Evolutionary conservation across 1,140 invertebrate species (phyloP).

Genomic region (Cataglyphis hispanica): DNA sequence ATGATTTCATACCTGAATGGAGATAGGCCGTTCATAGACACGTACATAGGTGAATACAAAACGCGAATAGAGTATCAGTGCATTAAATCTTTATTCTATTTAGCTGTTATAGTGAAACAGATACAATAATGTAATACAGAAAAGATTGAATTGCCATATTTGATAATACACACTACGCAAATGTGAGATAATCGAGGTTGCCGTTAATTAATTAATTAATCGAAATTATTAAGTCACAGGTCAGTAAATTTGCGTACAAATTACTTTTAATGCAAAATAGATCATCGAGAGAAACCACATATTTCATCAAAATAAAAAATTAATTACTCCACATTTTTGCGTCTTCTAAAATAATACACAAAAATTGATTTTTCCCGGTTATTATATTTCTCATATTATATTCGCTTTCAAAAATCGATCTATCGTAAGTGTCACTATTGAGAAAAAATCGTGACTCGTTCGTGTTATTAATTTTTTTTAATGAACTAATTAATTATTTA

Average conservation of each 20-base stretch:
- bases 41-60: slow-evolving; percentile 9
- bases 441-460: not conserved
- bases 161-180: slow-evolving; percentile 16
- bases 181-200: not conserved
- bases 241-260: not conserved
- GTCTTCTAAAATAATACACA: not conserved
- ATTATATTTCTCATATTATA: not conserved
- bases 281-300: not conserved
- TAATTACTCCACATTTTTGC: not conserved
- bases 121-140: not conserved
- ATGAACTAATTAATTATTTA: slow-evolving; percentile 46
- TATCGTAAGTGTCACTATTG: not conserved
- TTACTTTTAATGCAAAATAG: not conserved
- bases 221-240: slow-evolving; percentile 2
- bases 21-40: not conserved
- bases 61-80: slow-evolving; percentile 12
- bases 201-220: slow-evolving; percentile 36
- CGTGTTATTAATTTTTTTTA: slow-evolving; percentile 27
- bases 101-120: not conserved
- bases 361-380: not conserved
- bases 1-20: slow-evolving; percentile 29
- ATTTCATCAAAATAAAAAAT: not conserved
- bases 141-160: slow-evolving; percentile 40
- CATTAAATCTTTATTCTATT: slow-evolving; percentile 27
- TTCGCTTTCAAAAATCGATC: not conserved